Evolutionary conservation across 2,113 vertebrate species (phyloP).

Genomic region (Brachyhypopomus gauderio): DNA sequence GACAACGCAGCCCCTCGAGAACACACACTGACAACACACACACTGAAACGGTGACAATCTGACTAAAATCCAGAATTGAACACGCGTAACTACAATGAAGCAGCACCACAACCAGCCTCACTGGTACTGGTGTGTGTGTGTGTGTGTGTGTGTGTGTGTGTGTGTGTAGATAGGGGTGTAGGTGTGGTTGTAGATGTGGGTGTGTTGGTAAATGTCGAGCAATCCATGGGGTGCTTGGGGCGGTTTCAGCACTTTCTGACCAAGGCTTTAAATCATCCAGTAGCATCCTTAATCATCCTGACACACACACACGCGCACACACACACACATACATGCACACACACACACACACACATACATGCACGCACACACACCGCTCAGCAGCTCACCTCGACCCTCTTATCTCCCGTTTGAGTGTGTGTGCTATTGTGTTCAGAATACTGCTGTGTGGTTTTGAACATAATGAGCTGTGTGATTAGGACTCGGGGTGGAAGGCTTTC

Average conservation of each 20-base stretch:
- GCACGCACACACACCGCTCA: background rate
- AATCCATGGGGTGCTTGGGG: no score
- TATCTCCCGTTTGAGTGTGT: constrained; percentile 8
- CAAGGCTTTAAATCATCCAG: no score
- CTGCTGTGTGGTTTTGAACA: constrained; percentile 10
- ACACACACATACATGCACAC: no score
- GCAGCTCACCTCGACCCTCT: constrained; percentile 23
- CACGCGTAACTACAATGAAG: no score
- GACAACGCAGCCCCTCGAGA: no score
- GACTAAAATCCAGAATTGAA: no score
- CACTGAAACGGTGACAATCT: no score
- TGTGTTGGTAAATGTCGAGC: background rate
- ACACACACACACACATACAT: background rate
- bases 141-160: background rate
- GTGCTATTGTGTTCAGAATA: background rate
- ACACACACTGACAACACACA: no score
- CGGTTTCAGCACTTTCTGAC: no score
- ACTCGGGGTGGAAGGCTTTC: background rate
- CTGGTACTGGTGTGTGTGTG: background rate
- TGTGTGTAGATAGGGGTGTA: no score
- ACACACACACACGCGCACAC: background rate
- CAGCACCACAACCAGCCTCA: no score
- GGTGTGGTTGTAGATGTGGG: no score
- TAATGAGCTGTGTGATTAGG: constrained; percentile 29
- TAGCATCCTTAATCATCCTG: background rate